Evolutionary conservation across 1,140 invertebrate genomes (phyloP).

Genomic region (Melanaphis sacchari): DNA sequence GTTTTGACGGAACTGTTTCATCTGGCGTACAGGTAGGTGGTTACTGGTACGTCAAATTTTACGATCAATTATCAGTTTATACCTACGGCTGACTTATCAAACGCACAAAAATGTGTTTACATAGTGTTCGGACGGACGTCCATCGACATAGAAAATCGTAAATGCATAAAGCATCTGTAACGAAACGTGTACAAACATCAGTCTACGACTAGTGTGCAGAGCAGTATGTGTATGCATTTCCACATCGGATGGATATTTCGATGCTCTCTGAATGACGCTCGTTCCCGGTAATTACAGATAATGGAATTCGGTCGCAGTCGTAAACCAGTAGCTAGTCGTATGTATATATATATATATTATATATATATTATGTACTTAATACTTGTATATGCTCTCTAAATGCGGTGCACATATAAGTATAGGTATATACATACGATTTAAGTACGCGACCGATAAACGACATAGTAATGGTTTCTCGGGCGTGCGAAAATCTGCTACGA

Average conservation of each 20-base stretch:
- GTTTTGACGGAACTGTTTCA: no score
- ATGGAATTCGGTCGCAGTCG: neutral
- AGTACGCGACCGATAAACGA: neutral
- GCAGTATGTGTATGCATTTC: neutral
- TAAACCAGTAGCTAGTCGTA: neutral
- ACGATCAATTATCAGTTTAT: no score
- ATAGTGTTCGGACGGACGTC: neutral
- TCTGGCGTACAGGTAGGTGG: no score
- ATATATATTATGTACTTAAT: neutral
- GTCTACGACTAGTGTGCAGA: neutral
- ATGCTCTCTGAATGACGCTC: neutral
- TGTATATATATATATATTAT: neutral
- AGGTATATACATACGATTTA: neutral
- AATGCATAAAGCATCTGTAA: neutral
- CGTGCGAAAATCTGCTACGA: neutral
- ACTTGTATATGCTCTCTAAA: neutral
- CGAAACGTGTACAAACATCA: neutral
- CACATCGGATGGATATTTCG: neutral
- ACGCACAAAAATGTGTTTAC: no score
- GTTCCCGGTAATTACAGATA: constrained; percentile 30
- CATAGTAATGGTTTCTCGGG: constrained; percentile 3
- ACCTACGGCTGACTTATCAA: no score
- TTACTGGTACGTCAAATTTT: no score
- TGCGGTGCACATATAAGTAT: neutral
- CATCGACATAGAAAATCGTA: neutral